Conservation (phyloP, 2,797 vertebrate genomes). For the Semaprochilodus insignis region DNA sequence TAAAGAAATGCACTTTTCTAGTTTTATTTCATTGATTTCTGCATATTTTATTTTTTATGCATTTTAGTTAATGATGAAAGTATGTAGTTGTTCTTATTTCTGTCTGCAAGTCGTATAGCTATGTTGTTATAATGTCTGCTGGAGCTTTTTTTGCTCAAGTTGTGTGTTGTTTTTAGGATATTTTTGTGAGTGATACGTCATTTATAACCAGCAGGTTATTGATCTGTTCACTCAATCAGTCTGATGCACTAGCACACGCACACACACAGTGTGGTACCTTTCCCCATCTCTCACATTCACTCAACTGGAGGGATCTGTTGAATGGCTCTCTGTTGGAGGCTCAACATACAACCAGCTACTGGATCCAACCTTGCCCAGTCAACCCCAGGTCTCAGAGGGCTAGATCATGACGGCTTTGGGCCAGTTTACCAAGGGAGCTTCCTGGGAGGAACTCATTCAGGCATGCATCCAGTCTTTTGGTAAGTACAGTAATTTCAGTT, state of each 20-base stretch:
- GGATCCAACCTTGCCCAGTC: conserved; percentile 62
- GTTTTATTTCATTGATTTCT: too few species aligned
- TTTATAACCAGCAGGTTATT: neutral
- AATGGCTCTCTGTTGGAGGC: neutral
- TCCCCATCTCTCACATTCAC: neutral
- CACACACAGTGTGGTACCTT: neutral
- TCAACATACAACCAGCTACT: neutral
- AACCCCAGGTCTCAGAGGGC: conserved; percentile 77
- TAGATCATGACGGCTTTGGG: conserved; percentile 85
- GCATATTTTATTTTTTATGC: too few species aligned
- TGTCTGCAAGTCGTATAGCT: too few species aligned
- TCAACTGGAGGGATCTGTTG: neutral
- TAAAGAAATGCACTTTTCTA: too few species aligned
- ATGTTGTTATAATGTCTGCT: too few species aligned
- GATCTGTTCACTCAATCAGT: neutral
- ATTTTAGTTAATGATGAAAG: too few species aligned
- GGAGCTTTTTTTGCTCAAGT: too few species aligned
- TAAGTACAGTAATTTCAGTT: conserved; percentile 74
- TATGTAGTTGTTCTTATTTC: too few species aligned
- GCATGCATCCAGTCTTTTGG: conserved; percentile 92
- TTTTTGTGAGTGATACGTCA: neutral
- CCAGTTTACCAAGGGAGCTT: conserved; percentile 89
- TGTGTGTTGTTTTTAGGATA: too few species aligned
- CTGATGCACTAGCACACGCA: neutral
- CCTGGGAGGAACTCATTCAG: conserved; percentile 93